Evolutionary conservation across 1,140 invertebrate genomes (phyloP), one percentile per base, ranked within the genome.

Genomic region (Eueides isabella): DNA sequence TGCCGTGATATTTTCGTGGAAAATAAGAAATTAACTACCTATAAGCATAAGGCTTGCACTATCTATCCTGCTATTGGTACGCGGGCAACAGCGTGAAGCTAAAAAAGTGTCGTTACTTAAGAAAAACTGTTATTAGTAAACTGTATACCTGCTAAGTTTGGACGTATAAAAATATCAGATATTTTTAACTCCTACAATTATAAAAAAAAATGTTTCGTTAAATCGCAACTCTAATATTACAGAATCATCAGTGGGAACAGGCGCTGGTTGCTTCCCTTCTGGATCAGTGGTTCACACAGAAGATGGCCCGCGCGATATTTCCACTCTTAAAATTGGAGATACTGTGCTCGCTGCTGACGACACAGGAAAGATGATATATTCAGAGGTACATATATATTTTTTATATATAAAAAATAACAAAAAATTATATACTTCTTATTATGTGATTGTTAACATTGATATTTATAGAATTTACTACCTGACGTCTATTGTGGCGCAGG

Each of bases 201-300:
- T 23, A 9, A 26, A 55, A 26, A 26, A 1, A 55, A 23, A n/a
- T n/a, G n/a, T n/a, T n/a, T n/a, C n/a, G n/a, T 26, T 23, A 55
- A 23, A 23, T 12, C 2, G 5, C 3, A 26, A 26, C 12, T 26
- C 0, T 55, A 12, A 55, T 72, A 48, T 88, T 89, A 23, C 96
- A 99, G 98, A 99, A 94, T 98, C 98, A 16, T 97, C 97, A 75
- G 96, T 96, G 95, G 96, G 62, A 74, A 85, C 72, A 80, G 82
- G 73, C 91, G 95, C 83, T 31, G 97, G 96, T 28, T 99, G 97
- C 84, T 98, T 98, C 92, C 95, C 96, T 0, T 94, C 94, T 0
- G 94, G 94, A 29, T 94, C 95, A 5, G 84, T 91, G 12, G 96
- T 98, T 7, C 87, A 93, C 41, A 95, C 95, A 0, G 84, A 93